Evolutionary conservation across 2,113 vertebrate genomes (phyloP), one percentile per base, ranked within the genome.

Genomic region (Lasiurus borealis): DNA sequence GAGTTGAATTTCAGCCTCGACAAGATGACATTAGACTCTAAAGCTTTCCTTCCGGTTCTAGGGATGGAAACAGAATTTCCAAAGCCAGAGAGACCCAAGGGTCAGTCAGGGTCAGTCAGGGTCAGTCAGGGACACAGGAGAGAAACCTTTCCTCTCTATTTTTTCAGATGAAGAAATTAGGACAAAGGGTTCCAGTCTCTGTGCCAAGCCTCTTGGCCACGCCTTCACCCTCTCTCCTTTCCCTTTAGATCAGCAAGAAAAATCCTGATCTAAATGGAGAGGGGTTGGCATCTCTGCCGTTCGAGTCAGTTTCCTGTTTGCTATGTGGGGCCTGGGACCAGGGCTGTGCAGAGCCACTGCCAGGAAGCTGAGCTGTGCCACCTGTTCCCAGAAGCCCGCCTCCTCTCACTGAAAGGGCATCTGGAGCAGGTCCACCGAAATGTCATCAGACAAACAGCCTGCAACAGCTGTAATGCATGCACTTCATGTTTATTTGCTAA

Each of bases 131-230:
- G 72, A 40, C 52, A 54, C 48, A 66, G 36, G 34, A 48, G 18
- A 82, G 71, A 77, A 85, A 91, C 8, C 15, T 88, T 87, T 84
- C 40, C 64, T 34, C 11, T 93, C 54, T 54, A n/a, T 81, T 87
- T 88, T 88, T 95, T 71, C 48, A 44, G 29, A 73, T 62, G 68
- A 46, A 96, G 16, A 92, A 88, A 62, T 89, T 72, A 77, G 73
- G 85, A 68, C 34, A 88, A 44, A 75, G 59, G 46, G 12, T 7
- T 80, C 46, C 21, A 34, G 21, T 86, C 69, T 57, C 34, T 7
- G 11, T 31, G 12, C n/a, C 76, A 50, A 73, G 23, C 44, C 31
- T 57, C 72, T 68, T 27, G 29, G 48, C 48, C 46, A 40, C 15
- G 19, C 59, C 34, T 34, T 69, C 62, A 85, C 34, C 36, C 36